Base-by-base conservation (phyloP, 2,797 vertebrate species). In the Trichosurus vulpecula region DNA sequence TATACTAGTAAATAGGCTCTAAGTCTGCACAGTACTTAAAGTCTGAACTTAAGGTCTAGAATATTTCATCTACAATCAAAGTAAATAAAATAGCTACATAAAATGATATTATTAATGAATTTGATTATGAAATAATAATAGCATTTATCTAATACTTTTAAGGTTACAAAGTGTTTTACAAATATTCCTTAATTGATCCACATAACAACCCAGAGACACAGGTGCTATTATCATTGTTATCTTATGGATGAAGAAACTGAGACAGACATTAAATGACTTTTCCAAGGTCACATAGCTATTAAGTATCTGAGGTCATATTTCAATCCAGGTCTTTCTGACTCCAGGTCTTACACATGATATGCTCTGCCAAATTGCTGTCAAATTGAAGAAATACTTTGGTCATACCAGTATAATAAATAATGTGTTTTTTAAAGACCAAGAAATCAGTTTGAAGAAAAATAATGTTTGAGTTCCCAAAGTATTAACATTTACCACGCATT, bases 371-470 rank as follows among this genome's bases (percentile, higher is more conserved):
- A 81, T 10, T 16, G 66, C 22, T 41, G 19, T 13, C 94, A 96
- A 96, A 93, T 95, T 25, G 93, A 47, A 66, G 10, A 51, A n/a
- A 94, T 58, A 0, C 41, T 95, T 93, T 95, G 4, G 81, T 56
- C 90, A 93, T 56, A 41, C 2, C 53, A 57, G n/a, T 89, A 5
- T 13, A 92, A 95, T 61, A 97, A 96, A 94, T n/a, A 9, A 13
- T 92, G 27, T 41, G 51, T 93, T 95, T 19, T 47, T 93, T 55
- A 95, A 96, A 94, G 27, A 53, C 0, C 51, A 14, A 4, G 9
- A 25, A 94, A 91, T 1, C 52, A 92, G 90, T 81, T 93, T 93
- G 58, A 12, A 55, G 29, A 93, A 90, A 31, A 94, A 12, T 92
- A 89, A 91, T 90, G 81, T 66, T n/a, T 54, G 22, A 91, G 54